Conservation (phyloP, 2,113 vertebrate species). For the Siphamia tubifer region DNA sequence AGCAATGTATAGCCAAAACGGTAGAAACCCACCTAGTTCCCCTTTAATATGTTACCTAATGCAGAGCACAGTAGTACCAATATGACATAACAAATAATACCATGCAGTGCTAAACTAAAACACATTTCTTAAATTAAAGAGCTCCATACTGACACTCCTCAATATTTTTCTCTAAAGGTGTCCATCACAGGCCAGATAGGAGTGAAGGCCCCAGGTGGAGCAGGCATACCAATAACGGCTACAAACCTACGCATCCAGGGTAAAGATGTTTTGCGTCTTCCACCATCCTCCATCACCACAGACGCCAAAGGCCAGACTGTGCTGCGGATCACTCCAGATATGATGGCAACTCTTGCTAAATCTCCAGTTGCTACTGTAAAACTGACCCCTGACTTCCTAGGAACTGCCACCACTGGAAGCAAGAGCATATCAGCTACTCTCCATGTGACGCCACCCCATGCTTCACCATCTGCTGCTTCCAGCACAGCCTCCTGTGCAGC, state of each 20-base stretch:
- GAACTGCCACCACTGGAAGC: constrained; percentile 74
- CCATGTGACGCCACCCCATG: constrained; percentile 85
- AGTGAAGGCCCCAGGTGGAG: constrained; percentile 84
- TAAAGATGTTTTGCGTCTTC: constrained; percentile 94
- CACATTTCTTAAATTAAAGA: too few species aligned
- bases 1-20: too few species aligned
- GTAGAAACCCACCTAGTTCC: too few species aligned
- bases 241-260: constrained; percentile 96
- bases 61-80: too few species aligned
- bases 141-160: too few species aligned
- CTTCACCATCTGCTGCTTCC: constrained; percentile 78
- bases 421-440: constrained; percentile 95
- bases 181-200: constrained; percentile 94
- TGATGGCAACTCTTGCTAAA: constrained; percentile 98
- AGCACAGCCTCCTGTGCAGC: constrained; percentile 53
- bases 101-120: too few species aligned
- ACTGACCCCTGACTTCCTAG: constrained; percentile 93
- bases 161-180: constrained; percentile 77
- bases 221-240: constrained; percentile 87
- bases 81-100: too few species aligned
- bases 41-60: too few species aligned
- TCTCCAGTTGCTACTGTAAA: constrained; percentile 95
- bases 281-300: constrained; percentile 94
- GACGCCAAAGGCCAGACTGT: constrained; percentile 96
- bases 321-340: constrained; percentile 95